A percentile compares a stretch with the other conserved stretches of the same genome.
Conservation (phyloP, 2,888 invertebrate genomes). For the Leptopilina drosophilae region DNA sequence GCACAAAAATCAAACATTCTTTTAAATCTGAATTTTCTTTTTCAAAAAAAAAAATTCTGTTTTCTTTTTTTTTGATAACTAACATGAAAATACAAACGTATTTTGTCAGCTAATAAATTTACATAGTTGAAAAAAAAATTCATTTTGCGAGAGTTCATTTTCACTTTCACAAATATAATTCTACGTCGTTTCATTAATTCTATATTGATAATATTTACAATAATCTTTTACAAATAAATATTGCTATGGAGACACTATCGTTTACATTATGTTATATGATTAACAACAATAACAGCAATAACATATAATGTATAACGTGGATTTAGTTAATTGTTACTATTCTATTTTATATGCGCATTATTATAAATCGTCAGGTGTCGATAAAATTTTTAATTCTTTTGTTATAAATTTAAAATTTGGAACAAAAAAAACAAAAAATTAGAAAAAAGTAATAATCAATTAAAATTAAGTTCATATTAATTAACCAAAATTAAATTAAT, state of each 20-base stretch:
- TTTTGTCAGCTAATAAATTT: background rate
- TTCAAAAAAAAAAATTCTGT: too few species aligned
- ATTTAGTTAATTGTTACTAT: constrained; percentile 43
- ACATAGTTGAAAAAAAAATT: background rate
- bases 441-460: background rate
- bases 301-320: constrained; percentile 75
- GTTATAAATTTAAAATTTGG: background rate
- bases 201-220: constrained; percentile 35
- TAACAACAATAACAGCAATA: constrained; percentile 77
- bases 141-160: background rate
- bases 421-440: background rate
- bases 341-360: constrained; percentile 5
- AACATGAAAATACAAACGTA: too few species aligned
- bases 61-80: too few species aligned
- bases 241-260: constrained; percentile 54
- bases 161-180: background rate
- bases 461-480: background rate
- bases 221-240: constrained; percentile 52
- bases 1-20: too few species aligned
- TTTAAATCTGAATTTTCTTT: too few species aligned
- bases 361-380: background rate
- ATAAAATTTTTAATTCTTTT: background rate
- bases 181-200: constrained; percentile 42
- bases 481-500: too few species aligned
- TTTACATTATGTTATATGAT: constrained; percentile 66